phyloP scores from a whole-genome alignment of 2,888 invertebrate species.

The Calameuta idolon region DNA sequence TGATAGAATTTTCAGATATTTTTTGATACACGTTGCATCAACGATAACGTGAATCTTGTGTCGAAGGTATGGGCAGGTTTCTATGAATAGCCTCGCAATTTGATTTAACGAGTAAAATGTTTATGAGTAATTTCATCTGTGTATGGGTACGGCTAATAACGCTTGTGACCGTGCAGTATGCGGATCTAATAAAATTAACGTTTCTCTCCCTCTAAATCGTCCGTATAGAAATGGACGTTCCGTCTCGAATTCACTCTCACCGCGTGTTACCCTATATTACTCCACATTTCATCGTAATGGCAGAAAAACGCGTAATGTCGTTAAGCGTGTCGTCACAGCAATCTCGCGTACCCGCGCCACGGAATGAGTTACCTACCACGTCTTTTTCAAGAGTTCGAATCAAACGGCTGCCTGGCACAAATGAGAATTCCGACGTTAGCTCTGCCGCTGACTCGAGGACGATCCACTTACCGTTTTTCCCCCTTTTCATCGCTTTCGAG shows the following conservation, averaged over 20 bases:
- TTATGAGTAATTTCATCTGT: background rate
- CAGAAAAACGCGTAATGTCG: conserved; percentile 14
- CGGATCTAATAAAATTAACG: conserved; percentile 13
- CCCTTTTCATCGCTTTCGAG: background rate
- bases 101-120: background rate
- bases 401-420: conserved; percentile 3
- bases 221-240: conserved; percentile 7
- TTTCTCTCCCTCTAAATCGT: conserved; percentile 8
- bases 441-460: background rate
- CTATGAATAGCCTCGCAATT: background rate
- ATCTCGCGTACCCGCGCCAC: conserved; percentile 14
- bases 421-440: background rate
- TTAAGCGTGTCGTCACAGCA: conserved; percentile 23
- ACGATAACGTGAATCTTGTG: too few species aligned
- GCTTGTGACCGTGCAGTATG: background rate
- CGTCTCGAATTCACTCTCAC: conserved; percentile 7
- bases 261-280: conserved; percentile 12
- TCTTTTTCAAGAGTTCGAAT: conserved; percentile 9
- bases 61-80: background rate
- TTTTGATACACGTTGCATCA: too few species aligned
- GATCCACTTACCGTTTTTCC: background rate
- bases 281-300: conserved; percentile 13
- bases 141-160: background rate
- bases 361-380: conserved; percentile 4
- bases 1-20: too few species aligned